Evolutionary conservation across 2,797 vertebrate species (phyloP), one percentile per base, ranked within the genome.

Genomic region (Lophius americanus): DNA sequence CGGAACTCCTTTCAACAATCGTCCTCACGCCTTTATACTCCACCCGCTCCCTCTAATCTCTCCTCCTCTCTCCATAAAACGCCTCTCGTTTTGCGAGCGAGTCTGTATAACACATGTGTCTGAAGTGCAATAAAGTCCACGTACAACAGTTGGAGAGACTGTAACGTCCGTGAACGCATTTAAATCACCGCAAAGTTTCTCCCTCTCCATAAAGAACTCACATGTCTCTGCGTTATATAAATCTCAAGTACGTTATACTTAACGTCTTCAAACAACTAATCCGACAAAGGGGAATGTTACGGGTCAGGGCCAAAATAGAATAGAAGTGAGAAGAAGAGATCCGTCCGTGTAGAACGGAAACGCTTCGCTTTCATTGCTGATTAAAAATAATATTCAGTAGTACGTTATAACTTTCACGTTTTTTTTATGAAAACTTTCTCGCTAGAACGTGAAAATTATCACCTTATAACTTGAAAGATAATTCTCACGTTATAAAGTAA

Each of bases 21-120:
- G 41, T 64, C 51, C 38, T 74, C 52, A 60, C 44, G 48, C 38
- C 14, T 64, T 68, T 53, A 50, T 66, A 32, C 51, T 42, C 33
- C 7, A 9, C 62, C 48, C 43, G 49, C 63, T 60, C 23, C 14
- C 33, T 36, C 53, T 44, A 44, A 64, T 55, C 60, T 61, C 68
- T 50, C 47, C 37, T 50, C 68, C 10, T 60, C 39, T 35, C 53
- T 57, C 62, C 14, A 62, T 58, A 66, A 69, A 71, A 56, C 12
- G 43, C 35, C n/a, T 10, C 38, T 39, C 39, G 48, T 47, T 58
- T 58, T 62, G n/a, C 64, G 57, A 69, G 2, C 0, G 9, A 69
- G 48, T 76, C 70, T 69, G 70, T 73, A 75, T 75, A 81, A 76
- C 53, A 68, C 70, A 55, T 2, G 4, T 9, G 13, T 52, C 60